These are phyloP conservation scores for Contarinia nasturtii DNA, from an alignment of 1,140 invertebrate species.

Conservation along the genomic window DNA sequence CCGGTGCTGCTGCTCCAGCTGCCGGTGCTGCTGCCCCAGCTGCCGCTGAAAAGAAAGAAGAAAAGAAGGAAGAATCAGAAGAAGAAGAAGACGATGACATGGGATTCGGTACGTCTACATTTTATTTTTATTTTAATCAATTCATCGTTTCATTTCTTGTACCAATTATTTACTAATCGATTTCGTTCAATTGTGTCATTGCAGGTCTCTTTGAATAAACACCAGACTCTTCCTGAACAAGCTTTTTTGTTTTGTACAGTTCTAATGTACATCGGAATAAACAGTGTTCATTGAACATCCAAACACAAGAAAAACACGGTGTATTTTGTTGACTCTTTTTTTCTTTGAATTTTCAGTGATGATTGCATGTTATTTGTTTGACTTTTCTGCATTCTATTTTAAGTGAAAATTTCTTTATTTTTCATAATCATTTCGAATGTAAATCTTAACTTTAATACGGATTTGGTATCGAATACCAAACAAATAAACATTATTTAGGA, in stretches of 20 bases:
- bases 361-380: too few relatives aligned
- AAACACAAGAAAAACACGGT: too few relatives aligned
- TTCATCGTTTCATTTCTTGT: slow-evolving; percentile 9
- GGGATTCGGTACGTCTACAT: slow-evolving; percentile 63
- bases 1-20: slow-evolving; percentile 42
- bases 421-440: too few relatives aligned
- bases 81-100: slow-evolving; percentile 85
- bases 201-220: slow-evolving; percentile 56
- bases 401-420: too few relatives aligned
- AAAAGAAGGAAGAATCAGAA: slow-evolving; percentile 62
- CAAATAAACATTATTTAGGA: too few relatives aligned
- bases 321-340: too few relatives aligned
- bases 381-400: too few relatives aligned
- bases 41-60: slow-evolving; percentile 45
- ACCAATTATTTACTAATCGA: slow-evolving; percentile 3
- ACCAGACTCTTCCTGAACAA: neutral
- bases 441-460: too few relatives aligned
- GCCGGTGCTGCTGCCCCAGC: slow-evolving; percentile 39
- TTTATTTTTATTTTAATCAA: too few relatives aligned
- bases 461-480: too few relatives aligned
- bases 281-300: too few relatives aligned
- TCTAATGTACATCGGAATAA: neutral
- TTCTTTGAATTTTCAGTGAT: too few relatives aligned
- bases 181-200: slow-evolving; percentile 24
- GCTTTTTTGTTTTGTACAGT: neutral